Evolutionary conservation across 1,140 invertebrate species (phyloP), one percentile per base, ranked within the genome.

Genomic region (Kradibia gibbosae): DNA sequence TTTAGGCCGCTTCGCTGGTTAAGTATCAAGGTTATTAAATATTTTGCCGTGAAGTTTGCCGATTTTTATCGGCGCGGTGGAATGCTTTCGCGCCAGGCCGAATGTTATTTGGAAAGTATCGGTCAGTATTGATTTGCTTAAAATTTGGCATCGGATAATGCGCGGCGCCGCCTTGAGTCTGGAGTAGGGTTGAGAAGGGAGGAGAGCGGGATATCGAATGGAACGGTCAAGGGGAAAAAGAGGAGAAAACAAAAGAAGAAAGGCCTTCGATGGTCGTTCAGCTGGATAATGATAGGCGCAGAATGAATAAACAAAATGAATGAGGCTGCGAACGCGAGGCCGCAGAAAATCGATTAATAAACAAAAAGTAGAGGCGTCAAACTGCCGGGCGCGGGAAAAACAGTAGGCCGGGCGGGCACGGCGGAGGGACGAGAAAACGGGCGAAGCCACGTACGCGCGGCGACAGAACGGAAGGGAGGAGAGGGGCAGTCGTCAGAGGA

Each of bases 231-330:
- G 17, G 45, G 45, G 17, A 10, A 17, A 48, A 53, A 53, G 50
- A 67, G 34, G 10, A 39, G 1, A 67, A 39, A 39, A 36, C 62
- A 10, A 67, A n/a, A n/a, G n/a, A n/a, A n/a, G n/a, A n/a, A n/a
- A n/a, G n/a, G n/a, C n/a, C n/a, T n/a, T n/a, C n/a, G n/a, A 67
- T 67, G 62, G 62, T 39, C 39, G 5, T 36, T 17, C 31, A 31
- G 25, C 60, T 34, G 50, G 50, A 31, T 39, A 67, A 67, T n/a
- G 62, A 67, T 53, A 22, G 50, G 50, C 20, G 62, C 34, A 1
- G 36, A 60, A 15, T 67, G 34, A 67, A 36, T 39, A 67, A 67
- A 67, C 62, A 65, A 11, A 67, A 62, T 60, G 60, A 65, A 36
- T 36, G 2, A 31, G 25, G 3, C 15, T 60, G 10, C 31, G 15